These are phyloP conservation scores for Poecilia velifera DNA, from an alignment of 2,797 vertebrate species.

Conservation along the genomic window DNA sequence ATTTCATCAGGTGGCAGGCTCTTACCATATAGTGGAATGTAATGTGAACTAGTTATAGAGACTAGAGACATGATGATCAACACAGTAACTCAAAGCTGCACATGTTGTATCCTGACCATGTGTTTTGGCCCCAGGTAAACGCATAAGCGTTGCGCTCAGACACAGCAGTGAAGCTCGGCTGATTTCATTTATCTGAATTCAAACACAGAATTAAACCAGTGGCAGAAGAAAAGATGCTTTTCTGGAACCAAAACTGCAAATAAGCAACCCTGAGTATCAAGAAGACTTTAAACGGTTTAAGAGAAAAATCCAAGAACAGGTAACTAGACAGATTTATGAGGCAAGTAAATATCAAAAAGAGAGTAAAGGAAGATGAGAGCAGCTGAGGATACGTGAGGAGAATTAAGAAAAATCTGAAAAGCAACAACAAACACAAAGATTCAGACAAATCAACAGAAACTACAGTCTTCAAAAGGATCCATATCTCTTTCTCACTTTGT, in stretches of 20 bases:
- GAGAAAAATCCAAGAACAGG: neutral
- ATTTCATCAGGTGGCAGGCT: neutral
- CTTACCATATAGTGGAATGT: neutral
- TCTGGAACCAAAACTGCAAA: neutral
- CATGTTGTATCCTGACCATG: neutral
- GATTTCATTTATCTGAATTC: neutral
- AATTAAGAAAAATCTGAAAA: neutral
- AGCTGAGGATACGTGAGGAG: neutral
- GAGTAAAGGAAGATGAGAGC: neutral
- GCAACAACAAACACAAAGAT: neutral
- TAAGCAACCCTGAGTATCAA: neutral
- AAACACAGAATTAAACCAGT: neutral
- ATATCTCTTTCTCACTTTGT: no score
- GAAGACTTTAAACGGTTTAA: neutral
- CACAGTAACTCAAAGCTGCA: neutral
- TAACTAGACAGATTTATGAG: neutral
- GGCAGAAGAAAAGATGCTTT: neutral
- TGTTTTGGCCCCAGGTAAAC: neutral
- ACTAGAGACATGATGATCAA: neutral
- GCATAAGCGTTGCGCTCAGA: neutral
- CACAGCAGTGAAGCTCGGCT: neutral
- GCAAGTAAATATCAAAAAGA: neutral
- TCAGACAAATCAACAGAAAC: neutral
- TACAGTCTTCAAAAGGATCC: neutral
- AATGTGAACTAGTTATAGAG: neutral